A percentile compares a stretch with the other conserved stretches of the same genome.
phyloP scores from a whole-genome alignment of 2,113 vertebrate genomes.

The Catagonus wagneri region DNA sequence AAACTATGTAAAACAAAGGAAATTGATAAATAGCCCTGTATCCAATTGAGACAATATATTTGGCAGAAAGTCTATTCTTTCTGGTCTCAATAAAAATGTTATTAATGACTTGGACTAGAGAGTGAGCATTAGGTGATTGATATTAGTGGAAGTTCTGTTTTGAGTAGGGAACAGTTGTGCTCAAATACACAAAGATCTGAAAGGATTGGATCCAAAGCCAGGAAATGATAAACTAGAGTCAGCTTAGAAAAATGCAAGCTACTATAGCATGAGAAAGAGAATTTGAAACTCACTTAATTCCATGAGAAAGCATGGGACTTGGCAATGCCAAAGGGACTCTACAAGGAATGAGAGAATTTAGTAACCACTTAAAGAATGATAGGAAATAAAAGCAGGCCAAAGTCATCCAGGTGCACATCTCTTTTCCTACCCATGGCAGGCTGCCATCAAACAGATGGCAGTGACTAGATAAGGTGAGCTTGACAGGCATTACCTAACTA shows the following conservation, averaged over 20 bases:
- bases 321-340: constrained; percentile 56
- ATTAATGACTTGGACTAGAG: constrained; percentile 72
- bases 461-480: not conserved
- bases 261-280: constrained; percentile 68
- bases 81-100: constrained; percentile 77
- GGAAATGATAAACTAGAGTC: constrained; percentile 62
- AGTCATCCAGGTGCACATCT: not conserved
- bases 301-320: constrained; percentile 55
- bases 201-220: constrained; percentile 52
- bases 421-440: not conserved
- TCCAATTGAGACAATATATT: constrained; percentile 68
- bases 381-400: constrained; percentile 43
- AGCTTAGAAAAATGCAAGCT: constrained; percentile 71
- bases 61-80: constrained; percentile 72
- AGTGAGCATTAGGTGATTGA: constrained; percentile 59
- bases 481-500: not conserved
- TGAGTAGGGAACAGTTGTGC: constrained; percentile 55
- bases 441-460: not conserved
- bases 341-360: constrained; percentile 62
- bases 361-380: constrained; percentile 44
- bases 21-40: constrained; percentile 69
- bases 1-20: constrained; percentile 76
- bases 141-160: constrained; percentile 66
- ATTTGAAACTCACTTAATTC: constrained; percentile 77
- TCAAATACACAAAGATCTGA: constrained; percentile 61